These are phyloP conservation scores for Tachypleus tridentatus DNA, from an alignment of 1,140 invertebrate species.

Conservation along the genomic window DNA sequence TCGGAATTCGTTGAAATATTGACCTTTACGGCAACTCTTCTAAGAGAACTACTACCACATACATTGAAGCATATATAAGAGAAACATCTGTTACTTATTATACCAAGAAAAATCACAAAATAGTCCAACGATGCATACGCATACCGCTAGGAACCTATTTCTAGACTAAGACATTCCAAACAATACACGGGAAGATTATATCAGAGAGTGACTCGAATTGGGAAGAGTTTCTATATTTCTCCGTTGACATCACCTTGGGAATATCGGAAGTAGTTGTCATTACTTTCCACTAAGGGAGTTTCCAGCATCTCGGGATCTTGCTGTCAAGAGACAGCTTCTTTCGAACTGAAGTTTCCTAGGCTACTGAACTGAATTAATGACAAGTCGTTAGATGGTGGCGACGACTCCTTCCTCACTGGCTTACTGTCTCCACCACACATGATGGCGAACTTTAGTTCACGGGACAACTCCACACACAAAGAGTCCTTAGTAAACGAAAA, in stretches of 20 bases:
- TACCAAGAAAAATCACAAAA: too few species aligned
- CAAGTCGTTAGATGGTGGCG: slow-evolving; percentile 21
- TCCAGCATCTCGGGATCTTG: slow-evolving; percentile 1
- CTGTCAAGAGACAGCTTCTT: slow-evolving; percentile 19
- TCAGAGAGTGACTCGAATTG: not conserved
- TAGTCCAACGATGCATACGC: too few species aligned
- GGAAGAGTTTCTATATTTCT: not conserved
- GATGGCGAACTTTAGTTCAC: slow-evolving; percentile 57
- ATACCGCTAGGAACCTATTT: too few species aligned
- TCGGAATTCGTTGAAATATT: too few species aligned
- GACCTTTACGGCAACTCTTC: too few species aligned
- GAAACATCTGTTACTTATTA: too few species aligned
- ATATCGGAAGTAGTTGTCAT: not conserved
- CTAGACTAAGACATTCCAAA: too few species aligned
- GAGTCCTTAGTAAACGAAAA: slow-evolving; percentile 21
- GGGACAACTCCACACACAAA: slow-evolving; percentile 24
- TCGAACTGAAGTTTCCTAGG: slow-evolving; percentile 12
- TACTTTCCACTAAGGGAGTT: not conserved
- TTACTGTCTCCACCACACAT: slow-evolving; percentile 62
- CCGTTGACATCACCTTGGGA: not conserved
- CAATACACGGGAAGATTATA: too few species aligned
- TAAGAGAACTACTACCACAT: too few species aligned
- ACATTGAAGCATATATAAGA: too few species aligned
- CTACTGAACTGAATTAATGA: slow-evolving; percentile 25
- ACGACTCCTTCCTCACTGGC: slow-evolving; percentile 21